phyloP scores from a whole-genome alignment of 2,888 invertebrate genomes.

The Lochmaea crataegi region DNA sequence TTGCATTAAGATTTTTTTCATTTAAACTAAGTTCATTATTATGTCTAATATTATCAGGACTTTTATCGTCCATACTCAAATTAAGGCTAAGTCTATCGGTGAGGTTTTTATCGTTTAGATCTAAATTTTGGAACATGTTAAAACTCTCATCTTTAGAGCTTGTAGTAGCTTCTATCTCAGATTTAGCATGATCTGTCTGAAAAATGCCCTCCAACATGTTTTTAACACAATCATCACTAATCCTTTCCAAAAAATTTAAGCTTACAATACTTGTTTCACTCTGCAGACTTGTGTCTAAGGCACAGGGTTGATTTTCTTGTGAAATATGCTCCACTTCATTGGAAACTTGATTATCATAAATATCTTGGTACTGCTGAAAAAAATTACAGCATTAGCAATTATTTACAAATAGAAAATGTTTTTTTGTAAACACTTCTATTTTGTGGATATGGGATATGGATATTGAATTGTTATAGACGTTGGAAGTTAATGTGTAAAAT shows the following conservation, averaged over 20 bases:
- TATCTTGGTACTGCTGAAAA: constrained; percentile 46
- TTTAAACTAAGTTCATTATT: constrained; percentile 41
- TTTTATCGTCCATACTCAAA: constrained; percentile 44
- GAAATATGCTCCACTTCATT: constrained; percentile 48
- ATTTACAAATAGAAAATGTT: no score
- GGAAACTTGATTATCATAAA: constrained; percentile 39
- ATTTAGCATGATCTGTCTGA: constrained; percentile 56
- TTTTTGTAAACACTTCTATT: no score
- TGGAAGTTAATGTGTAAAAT: background rate
- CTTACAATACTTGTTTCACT: constrained; percentile 53
- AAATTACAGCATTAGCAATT: no score
- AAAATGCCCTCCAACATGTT: constrained; percentile 62
- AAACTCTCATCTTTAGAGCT: constrained; percentile 59
- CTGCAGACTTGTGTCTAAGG: constrained; percentile 51
- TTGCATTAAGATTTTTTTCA: constrained; percentile 41
- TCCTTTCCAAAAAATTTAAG: constrained; percentile 48
- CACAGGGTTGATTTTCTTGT: constrained; percentile 51
- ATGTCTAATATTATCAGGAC: constrained; percentile 53
- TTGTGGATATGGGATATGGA: no score
- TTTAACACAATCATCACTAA: constrained; percentile 52
- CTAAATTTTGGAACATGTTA: constrained; percentile 61
- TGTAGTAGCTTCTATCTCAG: constrained; percentile 38
- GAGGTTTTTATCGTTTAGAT: constrained; percentile 61
- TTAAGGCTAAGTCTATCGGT: constrained; percentile 48
- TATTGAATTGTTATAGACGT: no score